A percentile compares a stretch with the other conserved stretches of the same genome.
These are phyloP conservation scores for Lampris incognitus DNA, from an alignment of 2,113 vertebrate species.

Conservation along the genomic window DNA sequence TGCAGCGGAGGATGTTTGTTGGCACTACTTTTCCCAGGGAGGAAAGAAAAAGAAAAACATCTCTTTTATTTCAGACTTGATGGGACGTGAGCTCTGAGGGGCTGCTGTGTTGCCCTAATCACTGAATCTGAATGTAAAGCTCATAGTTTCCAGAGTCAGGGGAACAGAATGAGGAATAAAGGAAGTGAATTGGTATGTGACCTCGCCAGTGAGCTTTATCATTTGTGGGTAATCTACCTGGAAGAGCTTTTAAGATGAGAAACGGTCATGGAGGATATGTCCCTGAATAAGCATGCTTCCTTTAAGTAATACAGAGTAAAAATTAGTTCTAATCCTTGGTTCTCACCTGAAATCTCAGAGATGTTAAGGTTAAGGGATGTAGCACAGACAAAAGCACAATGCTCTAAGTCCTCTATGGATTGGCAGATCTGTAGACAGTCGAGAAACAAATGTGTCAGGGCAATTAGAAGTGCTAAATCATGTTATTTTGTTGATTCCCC, in stretches of 20 bases:
- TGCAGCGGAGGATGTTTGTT: background rate
- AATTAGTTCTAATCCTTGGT: no score
- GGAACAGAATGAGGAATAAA: background rate
- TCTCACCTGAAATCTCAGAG: background rate
- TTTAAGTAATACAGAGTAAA: no score
- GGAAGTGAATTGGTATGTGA: background rate
- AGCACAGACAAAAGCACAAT: background rate
- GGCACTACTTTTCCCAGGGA: background rate
- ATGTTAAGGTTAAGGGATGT: background rate
- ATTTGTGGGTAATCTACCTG: background rate
- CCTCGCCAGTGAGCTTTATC: background rate
- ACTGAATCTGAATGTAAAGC: background rate
- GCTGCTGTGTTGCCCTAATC: background rate
- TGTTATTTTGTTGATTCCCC: no score
- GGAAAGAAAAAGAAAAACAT: no score
- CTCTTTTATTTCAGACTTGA: slow-evolving; percentile 3
- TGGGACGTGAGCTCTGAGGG: background rate
- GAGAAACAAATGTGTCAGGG: no score
- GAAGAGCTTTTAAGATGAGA: no score
- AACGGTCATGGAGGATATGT: no score
- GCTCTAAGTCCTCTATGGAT: background rate
- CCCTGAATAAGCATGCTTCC: no score
- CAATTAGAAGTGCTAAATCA: no score
- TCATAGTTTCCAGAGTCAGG: background rate
- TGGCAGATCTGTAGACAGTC: no score